phyloP scores from a whole-genome alignment of 2,888 invertebrate species.

The Neocrepidodera transversa region DNA sequence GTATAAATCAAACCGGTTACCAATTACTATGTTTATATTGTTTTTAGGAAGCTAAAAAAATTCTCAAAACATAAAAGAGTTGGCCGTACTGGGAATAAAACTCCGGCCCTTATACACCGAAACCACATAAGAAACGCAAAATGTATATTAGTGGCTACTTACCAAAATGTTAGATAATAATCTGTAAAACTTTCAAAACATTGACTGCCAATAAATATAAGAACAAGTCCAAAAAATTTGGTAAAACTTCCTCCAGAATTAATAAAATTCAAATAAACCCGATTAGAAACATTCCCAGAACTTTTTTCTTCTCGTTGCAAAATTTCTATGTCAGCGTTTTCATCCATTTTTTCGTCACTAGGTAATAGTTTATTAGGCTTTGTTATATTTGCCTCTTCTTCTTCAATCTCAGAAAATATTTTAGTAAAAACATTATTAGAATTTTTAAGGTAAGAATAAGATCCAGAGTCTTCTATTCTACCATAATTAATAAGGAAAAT shows the following conservation, averaged over 20 bases:
- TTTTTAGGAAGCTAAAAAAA: too few species aligned
- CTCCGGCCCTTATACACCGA: too few species aligned
- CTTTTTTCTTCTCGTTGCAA: constrained; percentile 66
- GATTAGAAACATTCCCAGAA: constrained; percentile 63
- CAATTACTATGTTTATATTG: too few species aligned
- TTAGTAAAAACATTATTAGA: constrained; percentile 77
- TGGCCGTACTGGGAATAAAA: too few species aligned
- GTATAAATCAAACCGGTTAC: too few species aligned
- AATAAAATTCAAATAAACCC: constrained; percentile 73
- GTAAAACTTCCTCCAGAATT: constrained; percentile 72
- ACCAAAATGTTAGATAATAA: constrained; percentile 82
- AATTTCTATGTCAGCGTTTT: constrained; percentile 28
- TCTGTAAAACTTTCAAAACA: constrained; percentile 75
- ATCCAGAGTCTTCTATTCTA: constrained; percentile 66
- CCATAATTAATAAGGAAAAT: constrained; percentile 67
- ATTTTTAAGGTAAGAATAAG: constrained; percentile 67
- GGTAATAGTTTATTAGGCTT: constrained; percentile 6
- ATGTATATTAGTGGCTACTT: constrained; percentile 40
- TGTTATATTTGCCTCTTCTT: constrained; percentile 43
- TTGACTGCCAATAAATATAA: constrained; percentile 48
- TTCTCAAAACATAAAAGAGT: too few species aligned
- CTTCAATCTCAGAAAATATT: constrained; percentile 36
- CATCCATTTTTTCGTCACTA: constrained; percentile 6
- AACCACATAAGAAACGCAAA: too few species aligned
- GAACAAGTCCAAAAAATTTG: constrained; percentile 60